phyloP scores from a whole-genome alignment of 2,888 invertebrate species.

The Pristionchus fissidentatus region DNA sequence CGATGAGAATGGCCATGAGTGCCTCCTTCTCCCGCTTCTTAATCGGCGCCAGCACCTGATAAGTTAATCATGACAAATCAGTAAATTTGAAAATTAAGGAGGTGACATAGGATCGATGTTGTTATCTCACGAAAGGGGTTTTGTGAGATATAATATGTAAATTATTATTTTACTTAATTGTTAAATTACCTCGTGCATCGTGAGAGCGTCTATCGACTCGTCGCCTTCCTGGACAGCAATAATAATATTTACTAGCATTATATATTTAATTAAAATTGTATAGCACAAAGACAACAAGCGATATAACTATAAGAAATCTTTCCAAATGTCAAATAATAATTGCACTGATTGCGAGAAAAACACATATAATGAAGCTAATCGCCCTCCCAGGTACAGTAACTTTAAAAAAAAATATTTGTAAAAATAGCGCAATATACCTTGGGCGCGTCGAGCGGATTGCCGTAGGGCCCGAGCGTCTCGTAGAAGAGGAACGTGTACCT shows the following conservation, averaged over 20 bases:
- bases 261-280: too few species aligned
- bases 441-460: background rate
- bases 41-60: background rate
- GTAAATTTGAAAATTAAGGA: too few species aligned
- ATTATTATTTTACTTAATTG: too few species aligned
- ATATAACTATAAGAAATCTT: too few species aligned
- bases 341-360: too few species aligned
- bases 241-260: background rate
- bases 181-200: conserved; percentile 12
- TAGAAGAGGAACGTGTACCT: conserved; percentile 34
- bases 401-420: background rate
- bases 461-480: background rate
- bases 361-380: background rate
- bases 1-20: conserved; percentile 27
- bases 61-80: background rate
- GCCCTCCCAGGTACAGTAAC: background rate
- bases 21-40: conserved; percentile 34
- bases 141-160: too few species aligned
- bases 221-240: conserved; percentile 11
- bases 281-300: too few species aligned
- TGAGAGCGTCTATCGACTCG: conserved; percentile 23
- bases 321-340: too few species aligned
- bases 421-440: background rate
- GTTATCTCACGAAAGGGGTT: too few species aligned
- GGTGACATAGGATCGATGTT: too few species aligned